Percentiles rank a stretch among this genome's conserved stretches.
phyloP scores from a whole-genome alignment of 2,888 invertebrate species.

The Phymatocera aterrima region DNA sequence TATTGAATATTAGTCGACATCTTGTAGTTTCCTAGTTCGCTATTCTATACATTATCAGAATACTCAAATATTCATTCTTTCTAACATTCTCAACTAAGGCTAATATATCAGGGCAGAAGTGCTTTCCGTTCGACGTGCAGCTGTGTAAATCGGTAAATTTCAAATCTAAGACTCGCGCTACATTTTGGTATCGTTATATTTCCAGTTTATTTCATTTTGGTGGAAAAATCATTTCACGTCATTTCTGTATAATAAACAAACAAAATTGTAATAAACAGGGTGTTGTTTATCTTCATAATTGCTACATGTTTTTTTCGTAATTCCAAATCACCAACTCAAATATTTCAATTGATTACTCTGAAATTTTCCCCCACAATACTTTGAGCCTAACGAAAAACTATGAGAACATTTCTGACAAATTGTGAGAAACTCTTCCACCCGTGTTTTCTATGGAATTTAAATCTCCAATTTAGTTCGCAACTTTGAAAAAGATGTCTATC shows the following conservation, averaged over 20 bases:
- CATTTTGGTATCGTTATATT: neutral
- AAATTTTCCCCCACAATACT: no score
- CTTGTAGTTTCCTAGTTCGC: neutral
- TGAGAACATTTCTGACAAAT: no score
- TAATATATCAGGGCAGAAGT: neutral
- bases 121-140: constrained; percentile 13
- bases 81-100: constrained; percentile 31
- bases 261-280: no score
- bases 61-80: constrained; percentile 33
- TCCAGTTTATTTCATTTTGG: neutral
- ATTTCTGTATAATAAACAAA: no score
- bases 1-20: neutral
- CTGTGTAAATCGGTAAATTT: neutral
- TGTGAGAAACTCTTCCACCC: no score
- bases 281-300: no score
- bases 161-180: neutral
- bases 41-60: neutral
- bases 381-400: no score
- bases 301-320: no score
- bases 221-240: no score
- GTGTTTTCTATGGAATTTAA: no score
- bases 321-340: no score
- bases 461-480: neutral
- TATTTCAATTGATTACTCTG: no score
- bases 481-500: neutral